These are phyloP conservation scores for Isaurus tuberculatus DNA, from an alignment of 92 coral and sea anemone genomes.

Conservation along the genomic window DNA sequence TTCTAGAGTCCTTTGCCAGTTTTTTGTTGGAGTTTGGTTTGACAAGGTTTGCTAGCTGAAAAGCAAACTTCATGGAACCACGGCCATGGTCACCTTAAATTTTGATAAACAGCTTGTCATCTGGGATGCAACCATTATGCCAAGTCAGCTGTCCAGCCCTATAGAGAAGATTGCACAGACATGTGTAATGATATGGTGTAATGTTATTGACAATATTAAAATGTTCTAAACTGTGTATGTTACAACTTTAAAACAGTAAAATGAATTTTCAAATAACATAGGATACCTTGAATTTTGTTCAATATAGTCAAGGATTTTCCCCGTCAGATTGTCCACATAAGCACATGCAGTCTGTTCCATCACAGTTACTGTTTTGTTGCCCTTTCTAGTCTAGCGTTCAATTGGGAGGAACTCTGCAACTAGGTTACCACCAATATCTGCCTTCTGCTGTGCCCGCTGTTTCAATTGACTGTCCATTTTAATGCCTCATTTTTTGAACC, in stretches of 20 bases:
- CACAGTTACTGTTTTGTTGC: conserved; percentile 4
- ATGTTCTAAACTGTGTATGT: background rate
- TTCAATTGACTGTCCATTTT: conserved; percentile 44
- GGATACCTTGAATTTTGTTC: conserved; percentile 21
- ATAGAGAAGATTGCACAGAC: background rate
- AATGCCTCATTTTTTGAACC: conserved; percentile 47
- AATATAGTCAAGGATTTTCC: conserved; percentile 35
- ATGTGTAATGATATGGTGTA: background rate
- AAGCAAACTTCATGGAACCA: conserved; percentile 48
- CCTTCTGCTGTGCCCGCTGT: conserved; percentile 27
- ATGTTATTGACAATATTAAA: background rate
- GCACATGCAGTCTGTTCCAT: conserved; percentile 41
- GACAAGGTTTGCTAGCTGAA: conserved; percentile 46
- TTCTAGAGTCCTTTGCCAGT: conserved; percentile 43
- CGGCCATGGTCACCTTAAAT: conserved; percentile 43
- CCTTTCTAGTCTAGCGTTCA: conserved; percentile 19
- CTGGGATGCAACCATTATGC: conserved; percentile 47
- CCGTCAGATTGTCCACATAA: conserved; percentile 10
- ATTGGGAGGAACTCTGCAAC: conserved; percentile 28
- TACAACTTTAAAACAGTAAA: background rate
- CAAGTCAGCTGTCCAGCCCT: conserved; percentile 43
- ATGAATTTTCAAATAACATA: background rate
- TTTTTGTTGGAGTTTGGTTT: conserved; percentile 50
- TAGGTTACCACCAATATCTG: conserved; percentile 3
- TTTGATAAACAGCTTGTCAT: conserved; percentile 32